Conservation (phyloP, 2,113 vertebrate genomes). For the Lucifuga dentata region DNA sequence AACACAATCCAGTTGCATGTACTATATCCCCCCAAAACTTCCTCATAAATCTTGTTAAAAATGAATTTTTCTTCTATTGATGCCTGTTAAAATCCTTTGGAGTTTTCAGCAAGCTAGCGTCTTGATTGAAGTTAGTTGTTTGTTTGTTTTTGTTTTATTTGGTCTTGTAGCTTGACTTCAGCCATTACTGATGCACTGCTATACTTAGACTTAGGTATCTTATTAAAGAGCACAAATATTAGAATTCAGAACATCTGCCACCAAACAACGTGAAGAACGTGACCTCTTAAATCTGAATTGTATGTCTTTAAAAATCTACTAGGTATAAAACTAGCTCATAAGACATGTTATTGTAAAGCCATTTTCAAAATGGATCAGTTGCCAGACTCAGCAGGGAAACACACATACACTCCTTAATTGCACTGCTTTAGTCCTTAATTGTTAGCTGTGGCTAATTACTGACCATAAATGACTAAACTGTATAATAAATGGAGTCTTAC, state of each 20-base stretch:
- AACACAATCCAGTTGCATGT: no score
- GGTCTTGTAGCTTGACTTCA: background rate
- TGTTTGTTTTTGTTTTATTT: no score
- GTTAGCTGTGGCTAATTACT: constrained; percentile 45
- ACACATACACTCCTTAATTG: constrained; percentile 34
- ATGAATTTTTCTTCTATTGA: no score
- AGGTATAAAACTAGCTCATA: no score
- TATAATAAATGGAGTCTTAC: constrained; percentile 49
- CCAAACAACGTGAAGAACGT: no score
- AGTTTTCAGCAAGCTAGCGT: no score
- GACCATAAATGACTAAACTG: constrained; percentile 48
- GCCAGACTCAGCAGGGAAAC: constrained; percentile 38
- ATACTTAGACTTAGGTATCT: background rate
- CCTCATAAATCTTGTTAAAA: no score
- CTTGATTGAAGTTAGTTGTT: no score
- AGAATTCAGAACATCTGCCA: background rate
- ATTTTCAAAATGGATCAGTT: constrained; percentile 20
- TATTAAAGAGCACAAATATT: background rate
- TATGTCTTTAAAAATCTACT: no score
- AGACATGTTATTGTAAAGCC: background rate
- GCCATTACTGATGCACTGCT: background rate
- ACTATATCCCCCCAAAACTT: no score
- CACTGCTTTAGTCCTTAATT: constrained; percentile 26
- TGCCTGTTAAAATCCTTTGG: no score
- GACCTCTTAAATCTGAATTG: no score